These are phyloP conservation scores for Callaeas wilsoni DNA, from an alignment of 2,113 vertebrate species.

Conservation along the genomic window DNA sequence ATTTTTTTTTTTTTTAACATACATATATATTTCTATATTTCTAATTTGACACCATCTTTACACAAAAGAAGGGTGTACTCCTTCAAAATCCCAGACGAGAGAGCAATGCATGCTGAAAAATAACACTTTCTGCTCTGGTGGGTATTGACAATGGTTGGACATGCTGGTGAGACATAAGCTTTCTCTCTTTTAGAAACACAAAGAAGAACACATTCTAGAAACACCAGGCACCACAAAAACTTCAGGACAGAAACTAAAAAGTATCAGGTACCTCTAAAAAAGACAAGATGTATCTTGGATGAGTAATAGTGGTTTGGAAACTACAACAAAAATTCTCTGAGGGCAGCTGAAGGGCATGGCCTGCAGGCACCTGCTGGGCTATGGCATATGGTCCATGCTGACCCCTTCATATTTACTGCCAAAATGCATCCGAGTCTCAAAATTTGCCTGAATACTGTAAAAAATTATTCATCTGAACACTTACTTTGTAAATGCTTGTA, in stretches of 20 bases:
- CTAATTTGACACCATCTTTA: background rate
- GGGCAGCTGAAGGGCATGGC: background rate
- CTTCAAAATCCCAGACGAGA: background rate
- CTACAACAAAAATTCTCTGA: background rate
- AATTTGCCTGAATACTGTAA: background rate
- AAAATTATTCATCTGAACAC: background rate
- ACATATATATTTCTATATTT: background rate
- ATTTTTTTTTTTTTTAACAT: background rate
- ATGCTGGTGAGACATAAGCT: background rate
- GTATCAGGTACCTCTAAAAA: background rate
- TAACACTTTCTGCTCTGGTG: background rate
- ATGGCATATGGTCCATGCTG: accelerated
- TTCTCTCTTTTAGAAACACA: background rate
- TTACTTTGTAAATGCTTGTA: background rate
- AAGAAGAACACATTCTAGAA: background rate
- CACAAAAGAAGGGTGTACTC: background rate
- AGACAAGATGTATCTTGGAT: background rate
- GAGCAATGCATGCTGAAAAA: background rate
- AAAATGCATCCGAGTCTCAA: background rate
- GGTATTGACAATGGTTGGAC: background rate
- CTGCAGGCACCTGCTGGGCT: background rate
- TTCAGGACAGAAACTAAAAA: background rate
- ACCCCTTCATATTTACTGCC: background rate
- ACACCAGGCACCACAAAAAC: background rate
- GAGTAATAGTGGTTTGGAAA: background rate